Evolutionary conservation across 1,140 invertebrate species (phyloP), one percentile per base, ranked within the genome.

Genomic region (Micrasema longulum): DNA sequence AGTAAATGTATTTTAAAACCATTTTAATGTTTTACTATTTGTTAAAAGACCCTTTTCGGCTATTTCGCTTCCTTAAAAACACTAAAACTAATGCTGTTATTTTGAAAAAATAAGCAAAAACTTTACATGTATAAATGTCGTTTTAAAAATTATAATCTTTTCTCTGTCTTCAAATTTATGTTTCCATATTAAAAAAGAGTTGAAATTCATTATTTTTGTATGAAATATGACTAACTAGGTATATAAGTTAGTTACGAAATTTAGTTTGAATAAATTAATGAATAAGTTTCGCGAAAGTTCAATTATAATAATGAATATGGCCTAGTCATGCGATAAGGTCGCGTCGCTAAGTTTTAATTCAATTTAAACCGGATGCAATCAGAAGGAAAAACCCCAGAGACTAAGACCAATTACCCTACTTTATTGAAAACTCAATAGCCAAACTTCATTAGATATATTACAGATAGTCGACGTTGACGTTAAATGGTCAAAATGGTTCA

Each of bases 321-420:
- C 26, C 16, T 23, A 18, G 53, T 35, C 53, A 57, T 38, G 53
- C 53, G 53, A 57, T 57, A 12, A n/a, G n/a, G n/a, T n/a, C n/a
- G 53, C 53, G 23, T 31, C 14, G 36, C 12, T 36, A 47, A 63
- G 43, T 63, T 45, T 20, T 20, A 63, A 63, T 63, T 63, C 41
- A 63, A 63, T 63, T 63, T 20, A 63, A 63, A 63, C 23, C 41
- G 36, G 38, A 43, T 43, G 41, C 60, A 43, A 45, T 45, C 60
- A 43, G 20, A 31, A 63, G 43, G 14, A 38, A 41, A 60, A 60
- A 36, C 38, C 18, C 60, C 2, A 63, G 60, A 22, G 60, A 63
- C n/a, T 45, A 35, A 57, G 26, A 57, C n/a, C 53, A 57, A 57
- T 57, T 57, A 57, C 5, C 53, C 26, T 36, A 57, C 31, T 57